Evolutionary conservation across 2,888 invertebrate species (phyloP), one percentile per base, ranked within the genome.

Genomic region (Amphipoea lucens): DNA sequence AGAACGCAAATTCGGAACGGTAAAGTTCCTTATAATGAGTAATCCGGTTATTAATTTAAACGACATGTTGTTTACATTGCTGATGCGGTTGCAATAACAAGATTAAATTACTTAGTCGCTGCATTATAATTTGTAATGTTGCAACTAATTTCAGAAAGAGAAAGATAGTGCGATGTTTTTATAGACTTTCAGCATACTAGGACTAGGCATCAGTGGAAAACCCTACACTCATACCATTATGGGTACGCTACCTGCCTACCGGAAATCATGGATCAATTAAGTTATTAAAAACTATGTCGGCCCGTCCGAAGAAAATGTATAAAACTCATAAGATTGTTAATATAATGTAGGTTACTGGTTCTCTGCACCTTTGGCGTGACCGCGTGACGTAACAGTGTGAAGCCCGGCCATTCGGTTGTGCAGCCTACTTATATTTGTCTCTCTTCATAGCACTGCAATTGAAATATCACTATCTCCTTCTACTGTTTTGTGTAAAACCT

Each of bases 341-440:
- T 60, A 54, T 14, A 42, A 87, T 83, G 83, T 86, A 60, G 90
- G 90, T 85, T 87, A 88, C 78, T 86, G 57, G 82, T 75, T 83
- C 90, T 72, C 83, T 66, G 81, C 71, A 71, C 83, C 78, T 82
- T 85, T 42, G 63, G 76, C 77, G 74, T 89, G 81, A 84, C 88
- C 63, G 78, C 77, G 74, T 91, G 82, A 84, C 87, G 82, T 84
- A 90, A 87, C 65, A 77, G 63, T 85, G 60, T 68, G 78, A 76
- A 79, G 45, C 4, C 42, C 23, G 73, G 65, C 74, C 80, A 76
- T 69, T 80, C 62, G n/a, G 45, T 76, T 70, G 36, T 45, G 63
- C 74, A 81, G 62, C 66, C 40, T 62, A 66, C 40, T 48, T 66
- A 42, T n/a, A 42, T 40, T 23, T 63, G 36, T 80, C 83, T 86